Conservation (phyloP, 92 coral and sea anemone species). For the Zoanthus sociatus region DNA sequence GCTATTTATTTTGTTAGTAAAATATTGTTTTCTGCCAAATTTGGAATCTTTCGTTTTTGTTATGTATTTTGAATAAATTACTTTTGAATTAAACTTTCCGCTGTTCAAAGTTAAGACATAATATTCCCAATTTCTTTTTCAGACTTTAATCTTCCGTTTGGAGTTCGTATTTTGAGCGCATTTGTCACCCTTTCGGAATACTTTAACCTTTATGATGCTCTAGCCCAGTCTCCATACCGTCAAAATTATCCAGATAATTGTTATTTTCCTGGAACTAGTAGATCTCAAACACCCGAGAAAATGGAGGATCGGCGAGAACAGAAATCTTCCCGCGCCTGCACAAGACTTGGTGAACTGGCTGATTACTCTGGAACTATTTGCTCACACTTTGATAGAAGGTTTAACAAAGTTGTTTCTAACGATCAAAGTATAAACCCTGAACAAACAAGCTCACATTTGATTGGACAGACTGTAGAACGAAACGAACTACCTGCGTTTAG, state of each 20-base stretch:
- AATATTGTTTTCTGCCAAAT: neutral
- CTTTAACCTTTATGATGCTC: constrained; percentile 59
- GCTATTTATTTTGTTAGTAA: neutral
- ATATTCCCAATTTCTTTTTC: neutral
- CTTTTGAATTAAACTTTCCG: no score
- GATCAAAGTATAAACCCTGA: neutral
- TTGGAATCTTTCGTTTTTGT: neutral
- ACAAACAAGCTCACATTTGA: neutral
- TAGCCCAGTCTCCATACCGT: constrained; percentile 86
- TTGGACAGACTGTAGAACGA: neutral
- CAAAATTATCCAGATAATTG: constrained; percentile 41
- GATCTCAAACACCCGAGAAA: neutral
- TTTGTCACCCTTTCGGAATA: constrained; percentile 81
- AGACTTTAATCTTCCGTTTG: constrained; percentile 89
- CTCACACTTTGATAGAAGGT: neutral
- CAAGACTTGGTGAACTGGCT: constrained; percentile 44
- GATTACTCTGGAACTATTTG: neutral
- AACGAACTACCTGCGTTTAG: neutral
- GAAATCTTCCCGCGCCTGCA: constrained; percentile 11
- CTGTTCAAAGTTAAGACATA: no score
- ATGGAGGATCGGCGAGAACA: neutral
- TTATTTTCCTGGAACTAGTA: neutral
- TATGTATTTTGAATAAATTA: neutral
- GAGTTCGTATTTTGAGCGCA: constrained; percentile 87
- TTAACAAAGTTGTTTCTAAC: neutral